A percentile compares a stretch with the other conserved stretches of the same genome.
Evolutionary conservation across 2,113 vertebrate species (phyloP).

Genomic region (Nansenia antarctica): DNA sequence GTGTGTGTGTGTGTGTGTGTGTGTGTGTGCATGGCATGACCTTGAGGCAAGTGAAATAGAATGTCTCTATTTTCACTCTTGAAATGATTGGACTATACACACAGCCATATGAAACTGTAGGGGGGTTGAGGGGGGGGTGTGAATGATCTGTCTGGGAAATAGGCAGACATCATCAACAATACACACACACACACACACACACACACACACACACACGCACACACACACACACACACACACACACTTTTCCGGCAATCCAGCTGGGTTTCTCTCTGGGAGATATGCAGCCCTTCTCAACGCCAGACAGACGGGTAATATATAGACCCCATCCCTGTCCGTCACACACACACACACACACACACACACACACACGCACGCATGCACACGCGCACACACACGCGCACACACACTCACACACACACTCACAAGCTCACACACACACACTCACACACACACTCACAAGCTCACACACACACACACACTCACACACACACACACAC

Average conservation of each 20-base stretch:
- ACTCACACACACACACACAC: conserved; percentile 32
- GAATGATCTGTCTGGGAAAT: conserved; percentile 64
- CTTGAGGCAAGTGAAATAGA: conserved; percentile 37
- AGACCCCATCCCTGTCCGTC: conserved; percentile 40
- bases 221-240: neutral
- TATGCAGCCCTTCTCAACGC: conserved; percentile 57
- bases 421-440: conserved; percentile 25
- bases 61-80: conserved; percentile 49
- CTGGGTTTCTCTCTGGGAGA: conserved; percentile 64
- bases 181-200: conserved; percentile 15
- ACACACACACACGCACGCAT: conserved; percentile 18
- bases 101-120: conserved; percentile 36
- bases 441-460: conserved; percentile 30
- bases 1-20: too few species aligned
- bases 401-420: conserved; percentile 28
- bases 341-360: conserved; percentile 32
- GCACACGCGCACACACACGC: neutral
- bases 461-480: conserved; percentile 29
- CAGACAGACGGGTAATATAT: conserved; percentile 67
- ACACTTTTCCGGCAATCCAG: conserved; percentile 51
- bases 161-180: conserved; percentile 34
- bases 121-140: conserved; percentile 1
- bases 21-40: conserved; percentile 3
- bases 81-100: conserved; percentile 55
- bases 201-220: conserved; percentile 14